A percentile compares a stretch with the other conserved stretches of the same genome.
Conservation (phyloP, 2,113 vertebrate genomes). For the Laticauda laticaudata region DNA sequence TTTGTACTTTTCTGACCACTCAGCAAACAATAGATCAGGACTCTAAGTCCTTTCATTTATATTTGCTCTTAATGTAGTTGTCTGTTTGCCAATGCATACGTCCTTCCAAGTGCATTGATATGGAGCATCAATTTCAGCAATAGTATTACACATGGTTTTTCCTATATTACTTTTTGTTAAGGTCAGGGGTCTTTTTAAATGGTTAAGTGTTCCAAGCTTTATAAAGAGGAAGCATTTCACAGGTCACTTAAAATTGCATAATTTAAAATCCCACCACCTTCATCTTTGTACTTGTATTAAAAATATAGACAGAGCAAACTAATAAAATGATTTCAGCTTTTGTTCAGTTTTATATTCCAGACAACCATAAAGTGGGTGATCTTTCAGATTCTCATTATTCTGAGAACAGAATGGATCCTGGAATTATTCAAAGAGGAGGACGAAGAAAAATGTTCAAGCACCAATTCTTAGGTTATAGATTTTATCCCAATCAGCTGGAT, state of each 20-base stretch:
- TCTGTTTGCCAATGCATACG: background rate
- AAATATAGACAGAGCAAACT: background rate
- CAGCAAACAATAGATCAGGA: background rate
- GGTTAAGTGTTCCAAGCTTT: background rate
- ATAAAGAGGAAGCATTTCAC: accelerated
- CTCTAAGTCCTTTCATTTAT: background rate
- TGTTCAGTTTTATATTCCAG: background rate
- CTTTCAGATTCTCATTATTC: background rate
- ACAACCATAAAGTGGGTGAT: background rate
- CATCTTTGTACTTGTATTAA: background rate
- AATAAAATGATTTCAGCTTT: background rate
- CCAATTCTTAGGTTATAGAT: background rate
- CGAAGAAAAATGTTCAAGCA: background rate
- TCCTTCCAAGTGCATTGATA: background rate
- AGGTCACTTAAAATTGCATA: background rate
- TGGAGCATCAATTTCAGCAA: background rate
- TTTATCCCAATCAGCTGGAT: background rate
- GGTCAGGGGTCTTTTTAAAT: background rate
- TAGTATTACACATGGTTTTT: background rate
- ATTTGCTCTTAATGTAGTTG: background rate
- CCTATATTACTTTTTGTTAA: background rate
- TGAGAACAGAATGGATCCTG: background rate
- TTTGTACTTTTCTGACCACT: background rate
- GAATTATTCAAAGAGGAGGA: background rate
- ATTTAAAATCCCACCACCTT: background rate